Evolutionary conservation across 2,113 vertebrate species (phyloP).

Genomic region (Hippocampus zosterae): DNA sequence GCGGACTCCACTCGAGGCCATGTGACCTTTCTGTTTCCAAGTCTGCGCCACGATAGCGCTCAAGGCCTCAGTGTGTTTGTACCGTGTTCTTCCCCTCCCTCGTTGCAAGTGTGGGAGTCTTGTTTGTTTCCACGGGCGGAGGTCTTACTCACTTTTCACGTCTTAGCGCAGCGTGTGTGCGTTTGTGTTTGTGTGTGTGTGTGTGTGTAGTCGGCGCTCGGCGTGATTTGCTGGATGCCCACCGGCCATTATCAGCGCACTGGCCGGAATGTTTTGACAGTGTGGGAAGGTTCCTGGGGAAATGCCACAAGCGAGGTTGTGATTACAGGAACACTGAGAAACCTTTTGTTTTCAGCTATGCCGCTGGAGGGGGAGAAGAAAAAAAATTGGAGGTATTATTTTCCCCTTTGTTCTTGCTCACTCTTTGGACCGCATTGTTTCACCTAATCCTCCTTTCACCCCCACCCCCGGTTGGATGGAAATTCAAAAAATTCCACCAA

Average conservation of each 20-base stretch:
- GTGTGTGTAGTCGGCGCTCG: background rate
- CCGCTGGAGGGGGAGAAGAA: background rate
- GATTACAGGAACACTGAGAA: conserved; percentile 25
- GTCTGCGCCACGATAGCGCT: conserved; percentile 10
- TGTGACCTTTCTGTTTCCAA: conserved; percentile 20
- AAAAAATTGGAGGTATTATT: conserved; percentile 30
- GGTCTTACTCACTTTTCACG: conserved; percentile 1
- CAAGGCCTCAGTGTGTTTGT: background rate
- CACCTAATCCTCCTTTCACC: conserved; percentile 35
- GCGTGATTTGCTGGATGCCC: conserved; percentile 13
- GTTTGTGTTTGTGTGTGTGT: background rate
- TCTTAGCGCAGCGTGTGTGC: background rate
- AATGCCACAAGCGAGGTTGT: conserved; percentile 38
- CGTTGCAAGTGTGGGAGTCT: conserved; percentile 24
- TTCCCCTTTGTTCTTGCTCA: conserved; percentile 26
- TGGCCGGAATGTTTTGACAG: conserved; percentile 44
- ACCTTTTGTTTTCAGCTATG: conserved; percentile 52
- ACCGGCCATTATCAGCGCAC: conserved; percentile 23
- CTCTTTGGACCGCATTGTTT: conserved; percentile 28
- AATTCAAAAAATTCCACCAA: conserved; percentile 7
- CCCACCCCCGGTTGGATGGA: conserved; percentile 15
- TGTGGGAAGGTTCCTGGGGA: conserved; percentile 58
- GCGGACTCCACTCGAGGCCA: conserved; percentile 8
- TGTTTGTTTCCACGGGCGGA: conserved; percentile 18
- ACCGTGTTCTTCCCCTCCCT: background rate